A percentile compares a stretch with the other conserved stretches of the same genome.
phyloP scores from a whole-genome alignment of 2,113 vertebrate genomes.

The Mobula birostris region DNA sequence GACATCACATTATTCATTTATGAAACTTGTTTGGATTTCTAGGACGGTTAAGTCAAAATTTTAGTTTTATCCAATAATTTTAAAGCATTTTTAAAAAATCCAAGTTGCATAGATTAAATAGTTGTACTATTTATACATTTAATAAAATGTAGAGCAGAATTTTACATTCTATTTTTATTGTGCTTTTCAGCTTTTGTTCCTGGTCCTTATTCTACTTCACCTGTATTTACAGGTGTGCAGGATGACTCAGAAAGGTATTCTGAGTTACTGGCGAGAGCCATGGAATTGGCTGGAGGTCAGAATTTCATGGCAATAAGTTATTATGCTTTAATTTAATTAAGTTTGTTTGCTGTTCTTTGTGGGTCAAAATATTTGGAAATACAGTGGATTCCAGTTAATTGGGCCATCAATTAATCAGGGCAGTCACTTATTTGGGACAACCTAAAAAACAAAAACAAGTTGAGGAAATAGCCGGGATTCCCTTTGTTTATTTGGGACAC shows the following conservation, averaged over 20 bases:
- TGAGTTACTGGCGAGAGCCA: slow-evolving; percentile 49
- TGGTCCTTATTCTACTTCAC: slow-evolving; percentile 54
- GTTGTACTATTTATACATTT: neutral
- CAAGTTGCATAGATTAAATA: neutral
- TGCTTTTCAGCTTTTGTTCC: slow-evolving; percentile 56
- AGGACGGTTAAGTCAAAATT: neutral
- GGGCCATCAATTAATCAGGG: no score
- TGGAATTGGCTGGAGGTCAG: slow-evolving; percentile 64
- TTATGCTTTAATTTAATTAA: neutral
- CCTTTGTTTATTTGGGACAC: no score
- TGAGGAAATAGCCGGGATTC: no score
- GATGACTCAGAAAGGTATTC: slow-evolving; percentile 49
- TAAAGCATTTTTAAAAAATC: neutral
- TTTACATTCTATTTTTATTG: slow-evolving; percentile 5
- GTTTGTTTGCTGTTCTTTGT: neutral
- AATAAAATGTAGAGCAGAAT: neutral
- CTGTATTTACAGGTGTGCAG: slow-evolving; percentile 50
- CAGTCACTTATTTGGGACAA: no score
- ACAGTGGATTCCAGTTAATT: no score
- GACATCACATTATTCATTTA: neutral
- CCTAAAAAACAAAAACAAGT: no score
- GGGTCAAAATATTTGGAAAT: neutral
- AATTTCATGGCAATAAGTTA: neutral
- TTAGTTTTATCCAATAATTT: neutral
- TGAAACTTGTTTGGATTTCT: neutral